A percentile compares a stretch with the other conserved stretches of the same genome.
Conservation (phyloP, 2,888 invertebrate species). For the Ypsolopha scabrella region DNA sequence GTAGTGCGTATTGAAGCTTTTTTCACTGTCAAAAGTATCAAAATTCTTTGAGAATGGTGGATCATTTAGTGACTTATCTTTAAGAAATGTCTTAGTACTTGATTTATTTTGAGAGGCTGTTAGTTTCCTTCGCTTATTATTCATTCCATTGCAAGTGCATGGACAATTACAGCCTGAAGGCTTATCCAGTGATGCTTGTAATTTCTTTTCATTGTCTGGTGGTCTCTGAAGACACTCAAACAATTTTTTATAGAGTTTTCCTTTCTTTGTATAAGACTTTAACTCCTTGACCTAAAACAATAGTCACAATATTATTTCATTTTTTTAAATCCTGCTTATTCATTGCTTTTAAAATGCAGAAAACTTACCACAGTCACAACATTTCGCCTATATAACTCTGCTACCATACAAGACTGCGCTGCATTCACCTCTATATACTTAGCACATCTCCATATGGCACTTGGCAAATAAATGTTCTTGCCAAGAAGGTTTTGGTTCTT, state of each 20-base stretch:
- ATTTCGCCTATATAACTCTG: conserved; percentile 50
- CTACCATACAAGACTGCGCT: conserved; percentile 53
- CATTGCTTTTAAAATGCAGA: not conserved
- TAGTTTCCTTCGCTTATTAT: conserved; percentile 24
- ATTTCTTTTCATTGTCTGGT: conserved; percentile 41
- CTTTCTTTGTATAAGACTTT: conserved; percentile 44
- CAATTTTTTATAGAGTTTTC: conserved; percentile 39
- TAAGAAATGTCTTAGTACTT: not conserved
- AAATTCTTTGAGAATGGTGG: not conserved
- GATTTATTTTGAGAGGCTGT: conserved; percentile 14
- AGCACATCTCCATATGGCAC: conserved; percentile 61
- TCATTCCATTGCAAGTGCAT: conserved; percentile 35
- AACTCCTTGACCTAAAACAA: conserved; percentile 43
- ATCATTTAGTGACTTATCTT: not conserved
- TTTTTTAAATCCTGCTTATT: not conserved
- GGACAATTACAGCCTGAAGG: conserved; percentile 32
- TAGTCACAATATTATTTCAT: not conserved
- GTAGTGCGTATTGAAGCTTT: not conserved
- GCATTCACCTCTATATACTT: conserved; percentile 53
- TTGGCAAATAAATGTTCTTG: conserved; percentile 53
- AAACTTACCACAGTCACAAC: conserved; percentile 39
- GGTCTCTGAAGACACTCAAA: conserved; percentile 39
- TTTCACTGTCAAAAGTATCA: not conserved
- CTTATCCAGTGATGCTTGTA: conserved; percentile 26
- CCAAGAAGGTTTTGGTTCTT: conserved; percentile 43